Base-by-base conservation (phyloP, 2,113 vertebrate species). In the Phylloscopus trochilus region DNA sequence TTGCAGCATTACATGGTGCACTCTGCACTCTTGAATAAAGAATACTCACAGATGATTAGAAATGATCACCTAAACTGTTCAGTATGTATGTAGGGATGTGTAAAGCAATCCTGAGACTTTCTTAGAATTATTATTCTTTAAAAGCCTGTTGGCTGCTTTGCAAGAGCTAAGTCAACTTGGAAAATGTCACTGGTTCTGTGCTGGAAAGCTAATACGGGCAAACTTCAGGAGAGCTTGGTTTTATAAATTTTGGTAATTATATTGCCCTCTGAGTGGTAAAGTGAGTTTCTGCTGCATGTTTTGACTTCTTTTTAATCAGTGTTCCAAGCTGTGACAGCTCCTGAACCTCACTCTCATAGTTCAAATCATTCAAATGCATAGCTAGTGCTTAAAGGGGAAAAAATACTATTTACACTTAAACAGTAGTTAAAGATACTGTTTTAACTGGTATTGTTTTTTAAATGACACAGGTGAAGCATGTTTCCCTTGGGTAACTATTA, bases 271-370 rank as follows among this genome's bases (percentile, higher is more conserved):
- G 47, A 59, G 81, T 69, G 46, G 41, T 31, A 88, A 63, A 41
- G 15, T 70, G 24, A 56, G 22, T 53, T 83, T 85, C 72, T 94
- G 86, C 60, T 80, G 81, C 85, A 39, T 51, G 41, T 63, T 89
- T 37, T 76, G 79, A 31, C 78, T 96, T 93, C 43, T 77, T 90
- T 70, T 91, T 97, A 70, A 92, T 95, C 16, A 14, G 51, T 46
- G 79, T 79, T 41, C 80, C 56, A 52, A 73, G n/a, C 44, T 87
- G 4, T 62, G 66, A 72, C 13, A 47, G 31, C 63, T 93, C 18
- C 33, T 19, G 21, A 66, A 63, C 24, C 30, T 51, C 67, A n/a
- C 12, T 66, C 35, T 74, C 33, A 6, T 22, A 59, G 33, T 35
- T 94, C 62, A 43, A 23, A 18, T 73, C 1, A 58, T 53, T 66